Evolutionary conservation across 2,113 vertebrate genomes (phyloP), one percentile per base, ranked within the genome.

Genomic region (Junco hyemalis): DNA sequence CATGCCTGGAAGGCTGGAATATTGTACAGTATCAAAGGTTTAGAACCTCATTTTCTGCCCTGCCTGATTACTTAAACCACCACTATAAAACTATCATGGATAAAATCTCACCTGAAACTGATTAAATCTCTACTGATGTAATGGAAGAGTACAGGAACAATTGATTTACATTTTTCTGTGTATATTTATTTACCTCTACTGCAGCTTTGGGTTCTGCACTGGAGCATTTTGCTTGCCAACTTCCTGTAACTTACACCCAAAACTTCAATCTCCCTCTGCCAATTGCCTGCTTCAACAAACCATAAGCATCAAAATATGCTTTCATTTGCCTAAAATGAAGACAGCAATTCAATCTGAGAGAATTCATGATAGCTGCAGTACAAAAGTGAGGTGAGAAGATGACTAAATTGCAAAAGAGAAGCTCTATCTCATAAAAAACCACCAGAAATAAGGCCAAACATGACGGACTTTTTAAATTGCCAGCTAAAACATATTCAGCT

Each of bases 181-280:
- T 42, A 66, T 86, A 48, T 88, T 87, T 86, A 45, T 86, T 86
- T 72, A 85, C 48, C 28, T 78, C 77, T 65, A 12, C 20, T 79
- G 57, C 36, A 91, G 54, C 59, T 82, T 80, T 86, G 1, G 1
- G 35, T 94, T 87, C 54, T 89, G 77, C 68, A 91, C 9, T 66
- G 48, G 64, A 88, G 12, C 16, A 19, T 31, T 51, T 3, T 54
- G 59, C 38, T 56, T 92, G 54, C 65, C 71, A 96, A 12, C 50
- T 87, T 69, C 28, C 40, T 93, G 60, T 53, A 95, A 95, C 63
- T 66, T 65, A 81, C 35, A 4, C 63, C 38, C 36, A 40, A 92
- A 90, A 40, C 84, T 93, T 92, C 50, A n/a, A n/a, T 71, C 88
- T 87, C 87, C 89, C 61, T 25, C 53, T 96, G 93, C 61, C 88